Evolutionary conservation across 2,113 vertebrate genomes (phyloP).

Genomic region (Polyodon spathula): DNA sequence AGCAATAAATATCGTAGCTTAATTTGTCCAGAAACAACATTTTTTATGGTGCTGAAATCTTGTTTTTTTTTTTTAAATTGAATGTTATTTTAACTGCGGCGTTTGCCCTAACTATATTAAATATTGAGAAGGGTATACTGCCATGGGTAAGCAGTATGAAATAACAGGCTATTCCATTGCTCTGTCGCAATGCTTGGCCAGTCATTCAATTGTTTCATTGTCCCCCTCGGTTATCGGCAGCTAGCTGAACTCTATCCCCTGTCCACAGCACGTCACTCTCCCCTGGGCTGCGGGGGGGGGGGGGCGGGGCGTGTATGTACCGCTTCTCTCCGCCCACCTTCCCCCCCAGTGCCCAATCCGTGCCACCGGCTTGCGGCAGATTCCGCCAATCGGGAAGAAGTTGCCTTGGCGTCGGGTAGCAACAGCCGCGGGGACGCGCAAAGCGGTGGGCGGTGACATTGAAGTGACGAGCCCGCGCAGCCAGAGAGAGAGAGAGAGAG

Average conservation of each 20-base stretch:
- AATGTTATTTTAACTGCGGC: too few relatives aligned
- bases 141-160: too few relatives aligned
- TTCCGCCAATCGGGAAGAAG: constrained; percentile 45
- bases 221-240: constrained; percentile 24
- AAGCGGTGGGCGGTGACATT: constrained; percentile 21
- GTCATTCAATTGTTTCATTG: too few relatives aligned
- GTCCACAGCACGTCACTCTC: constrained; percentile 56
- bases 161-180: too few relatives aligned
- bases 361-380: constrained; percentile 22
- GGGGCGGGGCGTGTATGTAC: constrained; percentile 25
- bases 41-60: too few relatives aligned
- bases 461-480: constrained; percentile 16
- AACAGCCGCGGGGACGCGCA: constrained; percentile 55
- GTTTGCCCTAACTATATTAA: too few relatives aligned
- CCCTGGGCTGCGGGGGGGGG: constrained; percentile 36
- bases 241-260: constrained; percentile 55
- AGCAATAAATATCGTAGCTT: too few relatives aligned
- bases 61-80: too few relatives aligned
- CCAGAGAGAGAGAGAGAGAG: constrained; percentile 7
- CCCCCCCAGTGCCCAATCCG: constrained; percentile 40
- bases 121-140: too few relatives aligned
- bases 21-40: too few relatives aligned
- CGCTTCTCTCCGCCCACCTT: constrained; percentile 41
- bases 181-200: too few relatives aligned
- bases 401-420: constrained; percentile 65